Evolutionary conservation across 2,888 invertebrate species (phyloP), one percentile per base, ranked within the genome.

Genomic region (Tachina grossa): DNA sequence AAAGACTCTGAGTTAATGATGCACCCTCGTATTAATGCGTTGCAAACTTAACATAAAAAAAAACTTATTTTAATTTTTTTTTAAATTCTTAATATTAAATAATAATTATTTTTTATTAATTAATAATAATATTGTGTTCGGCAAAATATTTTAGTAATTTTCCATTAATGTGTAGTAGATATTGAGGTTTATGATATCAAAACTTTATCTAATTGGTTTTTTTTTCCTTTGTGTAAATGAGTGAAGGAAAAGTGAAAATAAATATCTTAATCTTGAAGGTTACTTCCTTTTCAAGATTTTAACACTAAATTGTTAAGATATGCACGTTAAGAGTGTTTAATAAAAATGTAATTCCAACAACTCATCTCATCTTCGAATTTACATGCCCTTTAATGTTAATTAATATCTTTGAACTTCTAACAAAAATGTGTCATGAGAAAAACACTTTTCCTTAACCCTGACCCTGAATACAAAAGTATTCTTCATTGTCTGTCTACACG

Each of bases 401-500:
- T 22, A 51, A 11, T 39, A n/a, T 43, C 31, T 59, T 61, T 19
- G 14, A 68, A 51, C 51, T 68, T 53, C 19, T 66, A 31, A 19
- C 22, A n/a, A 47, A 69, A 55, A 78, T 61, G 22, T 78, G 69
- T 75, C 69, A 82, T 71, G 47, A 75, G 71, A 76, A 71, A 55
- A 85, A 83, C 83, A 83, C 83, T 80, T 85, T 85, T 83, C 51
- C 72, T 79, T 83, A 83, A 85, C 83, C 85, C 83, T 85, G 85
- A 85, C 83, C 83, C 83, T 76, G 85, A 83, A 61, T 13, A 76
- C 14, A 13, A 57, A n/a, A 41, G 1, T 63, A 55, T 14, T 47
- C 45, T 79, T 39, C 22, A 11, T 53, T 51, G n/a, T 14, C 8
- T 11, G 16, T n/a, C n/a, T n/a, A 13, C 10, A 55, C n/a, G 19